Percentiles rank a stretch among this genome's conserved stretches.
phyloP scores from a whole-genome alignment of 2,113 vertebrate species.

The Sinocyclocheilus rhinocerous region DNA sequence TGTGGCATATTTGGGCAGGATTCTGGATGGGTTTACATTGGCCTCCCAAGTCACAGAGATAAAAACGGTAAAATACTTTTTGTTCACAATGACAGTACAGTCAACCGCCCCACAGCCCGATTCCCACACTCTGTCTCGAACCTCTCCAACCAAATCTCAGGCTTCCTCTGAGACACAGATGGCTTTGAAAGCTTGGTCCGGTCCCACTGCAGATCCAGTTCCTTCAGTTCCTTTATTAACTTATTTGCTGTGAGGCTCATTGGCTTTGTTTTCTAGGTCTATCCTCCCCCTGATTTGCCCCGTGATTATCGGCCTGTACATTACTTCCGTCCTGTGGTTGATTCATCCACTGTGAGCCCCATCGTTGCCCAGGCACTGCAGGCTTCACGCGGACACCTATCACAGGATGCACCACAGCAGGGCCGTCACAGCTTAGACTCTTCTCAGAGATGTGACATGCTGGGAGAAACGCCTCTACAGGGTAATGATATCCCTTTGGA shows the following conservation, averaged over 20 bases:
- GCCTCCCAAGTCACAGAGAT: slow-evolving; percentile 70
- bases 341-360: slow-evolving; percentile 69
- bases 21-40: slow-evolving; percentile 83
- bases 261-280: slow-evolving; percentile 72
- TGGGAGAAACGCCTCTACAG: slow-evolving; percentile 82
- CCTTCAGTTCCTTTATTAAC: no score
- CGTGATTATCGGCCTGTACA: slow-evolving; percentile 85
- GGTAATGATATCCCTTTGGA: slow-evolving; percentile 68
- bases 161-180: slow-evolving; percentile 31
- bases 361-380: slow-evolving; percentile 74
- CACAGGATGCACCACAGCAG: not conserved
- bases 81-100: not conserved
- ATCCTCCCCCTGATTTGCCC: slow-evolving; percentile 84
- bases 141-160: not conserved
- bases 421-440: slow-evolving; percentile 85
- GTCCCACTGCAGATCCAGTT: not conserved
- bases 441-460: slow-evolving; percentile 78
- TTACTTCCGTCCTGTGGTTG: slow-evolving; percentile 79
- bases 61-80: slow-evolving; percentile 70
- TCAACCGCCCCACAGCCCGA: slow-evolving; percentile 15
- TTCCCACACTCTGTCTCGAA: no score
- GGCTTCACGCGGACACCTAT: slow-evolving; percentile 79
- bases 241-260: not conserved
- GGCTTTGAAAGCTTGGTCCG: slow-evolving; percentile 61
- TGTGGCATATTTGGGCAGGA: slow-evolving; percentile 77